Conservation (phyloP, 2,888 invertebrate species). For the Tipula lateralis region DNA sequence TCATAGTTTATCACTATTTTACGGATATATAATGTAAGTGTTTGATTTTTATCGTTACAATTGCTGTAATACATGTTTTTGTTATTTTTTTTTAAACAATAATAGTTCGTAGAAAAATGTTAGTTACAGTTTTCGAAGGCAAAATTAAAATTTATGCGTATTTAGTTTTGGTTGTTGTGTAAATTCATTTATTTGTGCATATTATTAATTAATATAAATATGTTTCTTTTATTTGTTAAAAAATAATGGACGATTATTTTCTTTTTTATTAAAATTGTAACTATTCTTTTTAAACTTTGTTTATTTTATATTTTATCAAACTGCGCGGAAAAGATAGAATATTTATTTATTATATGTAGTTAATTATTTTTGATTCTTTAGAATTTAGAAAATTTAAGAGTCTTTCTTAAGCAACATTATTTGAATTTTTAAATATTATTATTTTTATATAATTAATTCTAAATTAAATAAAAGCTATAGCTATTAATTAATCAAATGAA, state of each 20-base stretch:
- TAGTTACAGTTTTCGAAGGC: neutral
- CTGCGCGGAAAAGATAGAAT: neutral
- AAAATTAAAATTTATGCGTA: neutral
- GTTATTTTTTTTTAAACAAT: neutral
- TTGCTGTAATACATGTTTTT: neutral
- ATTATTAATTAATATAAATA: neutral
- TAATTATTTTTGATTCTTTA: neutral
- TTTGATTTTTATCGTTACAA: neutral
- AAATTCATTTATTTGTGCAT: slow-evolving; percentile 2
- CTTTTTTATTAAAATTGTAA: neutral
- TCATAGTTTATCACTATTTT: neutral
- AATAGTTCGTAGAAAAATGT: neutral
- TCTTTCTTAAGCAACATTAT: slow-evolving; percentile 13
- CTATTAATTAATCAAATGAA: neutral
- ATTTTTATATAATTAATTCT: neutral
- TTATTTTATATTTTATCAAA: neutral
- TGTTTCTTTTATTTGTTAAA: neutral
- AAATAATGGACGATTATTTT: slow-evolving; percentile 20
- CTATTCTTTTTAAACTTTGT: neutral
- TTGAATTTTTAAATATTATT: neutral
- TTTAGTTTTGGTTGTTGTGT: neutral
- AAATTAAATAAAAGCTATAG: neutral
- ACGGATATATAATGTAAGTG: neutral
- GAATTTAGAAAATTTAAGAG: neutral
- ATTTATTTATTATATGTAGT: neutral